phyloP scores from a whole-genome alignment of 1,140 invertebrate genomes.

The Linepithema humile region DNA sequence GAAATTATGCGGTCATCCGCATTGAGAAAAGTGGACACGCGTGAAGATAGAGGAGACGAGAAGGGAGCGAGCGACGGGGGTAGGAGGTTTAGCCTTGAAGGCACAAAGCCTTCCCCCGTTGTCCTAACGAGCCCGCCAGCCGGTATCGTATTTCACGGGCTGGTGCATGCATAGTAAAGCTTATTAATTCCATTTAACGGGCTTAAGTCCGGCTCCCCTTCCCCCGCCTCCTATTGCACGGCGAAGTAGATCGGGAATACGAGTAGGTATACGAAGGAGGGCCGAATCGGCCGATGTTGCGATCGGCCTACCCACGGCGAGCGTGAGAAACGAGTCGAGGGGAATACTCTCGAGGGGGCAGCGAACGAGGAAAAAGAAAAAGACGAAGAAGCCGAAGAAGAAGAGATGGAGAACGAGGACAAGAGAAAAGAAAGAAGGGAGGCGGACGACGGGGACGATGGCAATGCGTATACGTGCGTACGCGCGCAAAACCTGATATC shows the following conservation, averaged over 20 bases:
- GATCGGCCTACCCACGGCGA: slow-evolving; percentile 66
- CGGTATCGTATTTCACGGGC: slow-evolving; percentile 81
- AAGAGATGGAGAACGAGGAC: neutral
- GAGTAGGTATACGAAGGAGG: slow-evolving; percentile 69
- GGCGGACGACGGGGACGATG: slow-evolving; percentile 3
- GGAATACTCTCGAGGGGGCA: slow-evolving; percentile 56
- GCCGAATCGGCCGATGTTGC: slow-evolving; percentile 67
- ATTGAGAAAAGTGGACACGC: slow-evolving; percentile 27
- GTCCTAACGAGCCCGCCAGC: slow-evolving; percentile 76
- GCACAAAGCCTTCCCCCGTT: slow-evolving; percentile 78
- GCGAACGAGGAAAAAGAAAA: slow-evolving; percentile 47
- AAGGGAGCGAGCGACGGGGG: slow-evolving; percentile 11
- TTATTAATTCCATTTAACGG: slow-evolving; percentile 83
- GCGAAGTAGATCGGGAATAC: slow-evolving; percentile 76
- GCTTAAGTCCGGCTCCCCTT: slow-evolving; percentile 75
- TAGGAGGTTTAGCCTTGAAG: slow-evolving; percentile 73
- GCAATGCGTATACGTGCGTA: slow-evolving; percentile 36
- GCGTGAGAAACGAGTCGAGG: slow-evolving; percentile 70
- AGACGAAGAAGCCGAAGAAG: neutral
- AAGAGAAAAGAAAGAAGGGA: neutral
- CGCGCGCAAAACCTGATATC: slow-evolving; percentile 65
- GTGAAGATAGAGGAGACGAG: neutral
- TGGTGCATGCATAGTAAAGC: slow-evolving; percentile 81
- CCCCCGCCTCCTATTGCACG: slow-evolving; percentile 2
- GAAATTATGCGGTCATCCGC: slow-evolving; percentile 51